Evolutionary conservation across 2,888 invertebrate species (phyloP), one percentile per base, ranked within the genome.

Genomic region (Sceliomorpha sp.): DNA sequence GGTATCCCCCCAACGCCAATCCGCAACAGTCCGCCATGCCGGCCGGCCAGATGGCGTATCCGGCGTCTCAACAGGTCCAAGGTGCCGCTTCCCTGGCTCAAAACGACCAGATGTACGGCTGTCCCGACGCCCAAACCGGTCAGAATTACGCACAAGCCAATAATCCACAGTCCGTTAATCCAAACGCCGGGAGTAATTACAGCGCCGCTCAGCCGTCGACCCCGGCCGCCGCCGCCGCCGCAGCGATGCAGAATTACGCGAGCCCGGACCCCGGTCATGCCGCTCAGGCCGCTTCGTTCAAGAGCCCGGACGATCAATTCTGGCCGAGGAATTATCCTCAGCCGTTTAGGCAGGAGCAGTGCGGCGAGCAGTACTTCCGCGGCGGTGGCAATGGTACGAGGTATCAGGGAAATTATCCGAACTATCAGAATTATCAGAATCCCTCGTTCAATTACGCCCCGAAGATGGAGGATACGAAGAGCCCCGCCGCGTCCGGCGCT

Each of bases 311-410:
- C 7, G 84, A 87, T 58, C 79, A 84, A n/a, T 86, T 81, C 32
- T 88, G 87, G 87, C 88, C 88, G 60, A 75, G 83, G 12, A 89
- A 89, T 31, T 91, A 90, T 72, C 88, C 89, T 17, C 85, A 86
- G 47, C 26, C 80, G 1, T 81, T 81, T 34, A 74, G 79, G 1
- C 67, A 82, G 13, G 84, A 85, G 50, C 81, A 84, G 12, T 82
- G 80, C 53, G 78, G 75, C 29, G 85, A 87, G 66, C 66, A 79
- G 3, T 86, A 84, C 56, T 85, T 81, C 44, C 76, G 80, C 9
- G 83, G 79, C 12, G 84, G 74, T 17, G 56, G 76, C 2, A 81
- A 90, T 77, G 90, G 91, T 9, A n/a, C n/a, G n/a, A n/a, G n/a
- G n/a, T 90, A 90, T 66, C 87, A 85, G 45, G 85, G 78, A 17